phyloP scores from a whole-genome alignment of 2,888 invertebrate genomes.

The Caenorhabditis sinica region DNA sequence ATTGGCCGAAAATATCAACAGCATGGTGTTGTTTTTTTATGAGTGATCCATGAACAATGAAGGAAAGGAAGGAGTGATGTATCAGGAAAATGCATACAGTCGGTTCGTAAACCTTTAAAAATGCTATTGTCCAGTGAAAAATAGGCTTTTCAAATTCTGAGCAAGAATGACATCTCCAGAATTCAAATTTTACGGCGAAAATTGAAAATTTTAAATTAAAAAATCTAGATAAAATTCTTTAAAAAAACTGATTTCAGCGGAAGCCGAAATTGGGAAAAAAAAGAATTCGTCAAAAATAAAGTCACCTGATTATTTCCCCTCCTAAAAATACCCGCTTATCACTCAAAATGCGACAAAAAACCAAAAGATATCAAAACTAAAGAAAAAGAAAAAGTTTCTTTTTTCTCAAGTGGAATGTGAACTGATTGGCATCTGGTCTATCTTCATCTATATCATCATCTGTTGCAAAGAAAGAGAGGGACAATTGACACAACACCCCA shows the following conservation, averaged over 20 bases:
- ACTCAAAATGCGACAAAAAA: conserved; percentile 3
- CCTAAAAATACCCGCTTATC: not conserved
- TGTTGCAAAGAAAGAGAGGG: not conserved
- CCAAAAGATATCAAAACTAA: conserved; percentile 12
- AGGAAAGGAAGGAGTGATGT: no score
- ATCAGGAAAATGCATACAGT: no score
- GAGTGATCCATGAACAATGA: not conserved
- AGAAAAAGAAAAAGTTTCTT: conserved; percentile 4
- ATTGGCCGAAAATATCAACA: not conserved
- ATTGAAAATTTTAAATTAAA: no score
- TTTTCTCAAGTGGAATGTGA: conserved; percentile 10
- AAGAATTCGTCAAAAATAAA: no score
- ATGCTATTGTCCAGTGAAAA: no score
- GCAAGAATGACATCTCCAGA: no score
- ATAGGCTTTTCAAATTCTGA: no score
- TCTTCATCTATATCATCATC: not conserved
- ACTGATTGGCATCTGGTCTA: conserved; percentile 23
- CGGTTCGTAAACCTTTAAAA: no score
- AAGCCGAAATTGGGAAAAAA: no score
- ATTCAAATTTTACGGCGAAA: no score
- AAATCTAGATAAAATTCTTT: no score
- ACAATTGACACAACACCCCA: conserved; percentile 37
- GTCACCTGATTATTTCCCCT: not conserved
- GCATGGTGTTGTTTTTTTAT: not conserved
- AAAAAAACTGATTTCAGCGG: no score